These are phyloP conservation scores for Eurosta solidaginis DNA, from an alignment of 1,140 invertebrate genomes.

Conservation along the genomic window DNA sequence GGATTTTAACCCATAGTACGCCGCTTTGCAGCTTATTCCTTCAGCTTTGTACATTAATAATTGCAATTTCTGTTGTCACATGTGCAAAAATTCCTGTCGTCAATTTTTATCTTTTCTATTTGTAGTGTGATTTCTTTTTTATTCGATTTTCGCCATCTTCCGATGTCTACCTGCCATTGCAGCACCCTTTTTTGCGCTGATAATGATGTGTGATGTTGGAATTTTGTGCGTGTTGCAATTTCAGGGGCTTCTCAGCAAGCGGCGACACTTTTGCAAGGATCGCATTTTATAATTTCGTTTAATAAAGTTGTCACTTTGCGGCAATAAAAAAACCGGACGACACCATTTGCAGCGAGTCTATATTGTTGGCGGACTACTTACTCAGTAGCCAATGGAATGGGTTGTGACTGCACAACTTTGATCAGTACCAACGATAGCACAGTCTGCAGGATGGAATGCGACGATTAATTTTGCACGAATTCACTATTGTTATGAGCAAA, in stretches of 20 bases:
- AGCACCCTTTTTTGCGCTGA: not conserved
- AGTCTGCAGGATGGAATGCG: not conserved
- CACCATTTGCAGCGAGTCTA: not conserved
- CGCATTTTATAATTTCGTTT: slow-evolving; percentile 7
- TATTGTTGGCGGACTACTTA: not conserved
- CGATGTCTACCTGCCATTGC: not conserved
- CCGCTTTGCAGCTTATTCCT: not conserved
- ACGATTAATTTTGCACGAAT: slow-evolving; percentile 1
- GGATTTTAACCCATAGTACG: no score
- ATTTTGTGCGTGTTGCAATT: slow-evolving; percentile 13
- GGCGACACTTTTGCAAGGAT: slow-evolving; percentile 4
- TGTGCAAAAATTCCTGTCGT: not conserved
- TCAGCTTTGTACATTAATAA: not conserved
- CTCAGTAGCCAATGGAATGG: not conserved
- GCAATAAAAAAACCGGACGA: not conserved
- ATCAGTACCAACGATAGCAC: not conserved
- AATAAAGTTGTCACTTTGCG: slow-evolving; percentile 7
- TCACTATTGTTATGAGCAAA: not conserved
- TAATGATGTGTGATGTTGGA: slow-evolving; percentile 32
- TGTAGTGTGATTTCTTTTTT: not conserved
- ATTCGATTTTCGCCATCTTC: not conserved
- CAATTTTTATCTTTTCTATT: not conserved
- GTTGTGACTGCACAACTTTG: not conserved
- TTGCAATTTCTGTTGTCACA: slow-evolving; percentile 21
- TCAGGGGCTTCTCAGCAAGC: not conserved